These are phyloP conservation scores for Cassiopea andromeda DNA, from an alignment of 30 jellyfish, hydroid and myxozoan species.

Conservation along the genomic window DNA sequence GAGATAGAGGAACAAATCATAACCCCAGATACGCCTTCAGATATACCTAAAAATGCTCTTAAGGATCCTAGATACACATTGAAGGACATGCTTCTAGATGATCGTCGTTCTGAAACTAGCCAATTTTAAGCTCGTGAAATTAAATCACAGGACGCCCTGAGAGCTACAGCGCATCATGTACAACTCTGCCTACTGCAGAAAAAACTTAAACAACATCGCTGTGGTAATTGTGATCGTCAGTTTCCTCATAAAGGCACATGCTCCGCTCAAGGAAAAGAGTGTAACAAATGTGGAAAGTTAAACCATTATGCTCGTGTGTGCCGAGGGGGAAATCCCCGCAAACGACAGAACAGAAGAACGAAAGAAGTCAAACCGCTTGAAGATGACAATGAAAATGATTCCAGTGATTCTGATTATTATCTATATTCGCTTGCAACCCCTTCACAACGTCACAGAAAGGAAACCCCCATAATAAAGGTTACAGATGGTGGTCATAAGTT, in stretches of 20 bases:
- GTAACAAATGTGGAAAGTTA: slow-evolving; percentile 1
- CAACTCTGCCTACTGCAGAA: background rate
- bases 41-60: slow-evolving; percentile 24
- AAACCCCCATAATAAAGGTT: slow-evolving; percentile 22
- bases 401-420: slow-evolving; percentile 33
- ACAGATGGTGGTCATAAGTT: slow-evolving; percentile 21
- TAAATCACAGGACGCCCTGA: slow-evolving; percentile 1
- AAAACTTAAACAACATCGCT: background rate
- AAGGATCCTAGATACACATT: slow-evolving; percentile 13
- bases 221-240: slow-evolving; percentile 34
- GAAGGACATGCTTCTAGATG: slow-evolving; percentile 27
- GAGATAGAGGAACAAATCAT: slow-evolving; percentile 16
- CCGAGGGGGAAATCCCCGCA: background rate
- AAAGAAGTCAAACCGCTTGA: background rate
- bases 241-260: slow-evolving; percentile 32
- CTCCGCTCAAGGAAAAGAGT: slow-evolving; percentile 33
- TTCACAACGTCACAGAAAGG: background rate
- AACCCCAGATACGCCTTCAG: slow-evolving; percentile 7
- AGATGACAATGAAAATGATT: background rate
- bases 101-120: slow-evolving; percentile 28
- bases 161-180: background rate
- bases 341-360: background rate
- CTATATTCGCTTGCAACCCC: slow-evolving; percentile 11
- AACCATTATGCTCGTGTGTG: slow-evolving; percentile 24
- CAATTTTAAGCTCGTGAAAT: slow-evolving; percentile 1